phyloP scores from a whole-genome alignment of 2,797 vertebrate genomes.

The Peromyscus eremicus region DNA sequence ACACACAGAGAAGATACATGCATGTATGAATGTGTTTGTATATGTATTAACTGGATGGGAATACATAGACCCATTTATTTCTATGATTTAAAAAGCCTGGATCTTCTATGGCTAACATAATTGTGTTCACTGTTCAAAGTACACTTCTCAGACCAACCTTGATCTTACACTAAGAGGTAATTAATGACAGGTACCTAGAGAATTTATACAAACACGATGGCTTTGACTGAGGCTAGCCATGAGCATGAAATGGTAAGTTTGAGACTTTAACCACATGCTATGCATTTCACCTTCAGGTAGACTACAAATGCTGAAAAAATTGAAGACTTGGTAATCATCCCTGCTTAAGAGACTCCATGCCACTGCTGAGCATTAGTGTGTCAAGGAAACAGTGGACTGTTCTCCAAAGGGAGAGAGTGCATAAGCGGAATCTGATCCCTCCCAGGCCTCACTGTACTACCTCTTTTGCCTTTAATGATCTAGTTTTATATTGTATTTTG shows the following conservation, averaged over 20 bases:
- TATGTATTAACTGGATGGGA: no score
- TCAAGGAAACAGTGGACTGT: background rate
- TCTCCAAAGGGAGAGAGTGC: background rate
- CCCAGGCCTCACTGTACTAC: rapidly evolving
- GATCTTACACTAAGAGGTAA: background rate
- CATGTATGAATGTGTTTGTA: background rate
- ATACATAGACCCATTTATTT: background rate
- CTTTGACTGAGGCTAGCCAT: background rate
- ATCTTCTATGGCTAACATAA: background rate
- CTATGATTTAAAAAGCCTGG: background rate
- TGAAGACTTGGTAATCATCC: rapidly evolving
- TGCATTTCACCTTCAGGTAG: background rate
- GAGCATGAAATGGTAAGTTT: background rate
- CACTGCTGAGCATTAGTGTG: background rate
- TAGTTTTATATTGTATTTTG: background rate
- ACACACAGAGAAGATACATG: background rate
- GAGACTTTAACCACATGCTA: background rate
- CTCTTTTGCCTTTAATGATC: background rate
- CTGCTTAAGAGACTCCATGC: background rate
- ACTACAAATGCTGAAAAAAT: background rate
- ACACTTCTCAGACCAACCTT: background rate
- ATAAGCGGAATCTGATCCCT: no score
- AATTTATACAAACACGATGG: background rate
- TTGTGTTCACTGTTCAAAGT: background rate
- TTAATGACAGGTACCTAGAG: background rate